Conservation (phyloP, 2,113 vertebrate species). For the Calypte anna region DNA sequence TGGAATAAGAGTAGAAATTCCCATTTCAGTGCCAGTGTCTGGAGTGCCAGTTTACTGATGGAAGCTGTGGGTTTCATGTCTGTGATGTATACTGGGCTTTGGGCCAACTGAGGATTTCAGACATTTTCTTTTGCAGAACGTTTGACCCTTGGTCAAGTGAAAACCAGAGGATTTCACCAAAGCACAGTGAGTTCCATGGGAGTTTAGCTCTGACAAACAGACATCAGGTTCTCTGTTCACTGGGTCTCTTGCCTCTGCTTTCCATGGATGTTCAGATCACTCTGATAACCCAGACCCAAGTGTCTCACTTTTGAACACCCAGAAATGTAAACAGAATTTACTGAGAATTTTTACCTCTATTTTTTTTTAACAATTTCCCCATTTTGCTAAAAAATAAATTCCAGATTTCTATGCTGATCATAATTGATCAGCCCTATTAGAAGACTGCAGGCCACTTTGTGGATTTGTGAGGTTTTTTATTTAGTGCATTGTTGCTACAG, state of each 20-base stretch:
- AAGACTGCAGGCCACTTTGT: not conserved
- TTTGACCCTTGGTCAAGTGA: not conserved
- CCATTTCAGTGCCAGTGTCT: accelerated
- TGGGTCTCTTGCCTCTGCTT: not conserved
- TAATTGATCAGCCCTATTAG: not conserved
- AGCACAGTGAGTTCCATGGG: not conserved
- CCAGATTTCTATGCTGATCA: not conserved
- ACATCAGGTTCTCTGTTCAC: not conserved
- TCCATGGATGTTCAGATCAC: not conserved
- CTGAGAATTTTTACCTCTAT: not conserved
- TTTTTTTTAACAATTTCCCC: not conserved
- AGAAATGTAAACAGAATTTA: not conserved
- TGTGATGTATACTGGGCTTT: not conserved
- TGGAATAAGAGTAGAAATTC: not conserved
- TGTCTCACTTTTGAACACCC: not conserved
- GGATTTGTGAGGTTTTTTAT: not conserved
- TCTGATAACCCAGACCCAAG: not conserved
- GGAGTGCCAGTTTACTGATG: not conserved
- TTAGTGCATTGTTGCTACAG: not conserved
- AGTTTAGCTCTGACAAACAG: not conserved
- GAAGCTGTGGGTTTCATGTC: not conserved
- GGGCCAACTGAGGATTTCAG: not conserved
- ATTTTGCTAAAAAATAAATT: not conserved
- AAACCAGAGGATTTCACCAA: not conserved
- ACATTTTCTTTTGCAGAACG: not conserved